Percentiles rank a stretch among this genome's conserved stretches.
Evolutionary conservation across 1,140 invertebrate genomes (phyloP).

Genomic region (Harlomillsia oculata): DNA sequence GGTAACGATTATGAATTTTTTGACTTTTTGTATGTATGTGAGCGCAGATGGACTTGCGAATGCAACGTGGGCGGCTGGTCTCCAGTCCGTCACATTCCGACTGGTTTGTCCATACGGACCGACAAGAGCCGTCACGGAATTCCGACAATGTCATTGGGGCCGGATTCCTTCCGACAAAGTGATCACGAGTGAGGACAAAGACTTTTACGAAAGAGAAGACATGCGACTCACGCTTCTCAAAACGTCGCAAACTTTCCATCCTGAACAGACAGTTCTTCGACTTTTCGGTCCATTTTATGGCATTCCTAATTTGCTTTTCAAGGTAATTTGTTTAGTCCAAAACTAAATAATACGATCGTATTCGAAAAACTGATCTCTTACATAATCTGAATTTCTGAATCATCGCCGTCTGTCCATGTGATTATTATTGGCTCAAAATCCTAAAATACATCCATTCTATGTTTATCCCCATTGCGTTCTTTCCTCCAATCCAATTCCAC

Average conservation of each 20-base stretch:
- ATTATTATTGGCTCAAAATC: no score
- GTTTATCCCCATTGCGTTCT: no score
- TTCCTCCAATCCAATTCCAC: no score
- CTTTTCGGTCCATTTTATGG: constrained; percentile 33
- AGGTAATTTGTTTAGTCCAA: constrained; percentile 29
- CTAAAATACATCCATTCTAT: no score
- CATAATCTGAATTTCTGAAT: no score
- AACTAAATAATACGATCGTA: no score
- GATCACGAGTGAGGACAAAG: constrained; percentile 31
- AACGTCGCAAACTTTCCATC: constrained; percentile 33
- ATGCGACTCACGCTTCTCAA: constrained; percentile 30
- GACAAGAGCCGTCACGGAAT: constrained; percentile 28
- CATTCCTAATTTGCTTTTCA: constrained; percentile 33
- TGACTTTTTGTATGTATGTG: no score
- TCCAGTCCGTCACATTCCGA: constrained; percentile 28
- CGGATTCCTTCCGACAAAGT: constrained; percentile 32
- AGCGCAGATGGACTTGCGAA: constrained; percentile 33
- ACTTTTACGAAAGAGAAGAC: constrained; percentile 31
- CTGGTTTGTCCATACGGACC: constrained; percentile 32
- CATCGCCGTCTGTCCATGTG: no score
- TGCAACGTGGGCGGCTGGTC: constrained; percentile 33
- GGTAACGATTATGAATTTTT: background rate
- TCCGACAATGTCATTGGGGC: constrained; percentile 35
- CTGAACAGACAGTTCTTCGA: constrained; percentile 32
- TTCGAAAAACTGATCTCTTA: no score